These are phyloP conservation scores for Orcinus orca DNA, from an alignment of 2,113 vertebrate species.

Conservation along the genomic window DNA sequence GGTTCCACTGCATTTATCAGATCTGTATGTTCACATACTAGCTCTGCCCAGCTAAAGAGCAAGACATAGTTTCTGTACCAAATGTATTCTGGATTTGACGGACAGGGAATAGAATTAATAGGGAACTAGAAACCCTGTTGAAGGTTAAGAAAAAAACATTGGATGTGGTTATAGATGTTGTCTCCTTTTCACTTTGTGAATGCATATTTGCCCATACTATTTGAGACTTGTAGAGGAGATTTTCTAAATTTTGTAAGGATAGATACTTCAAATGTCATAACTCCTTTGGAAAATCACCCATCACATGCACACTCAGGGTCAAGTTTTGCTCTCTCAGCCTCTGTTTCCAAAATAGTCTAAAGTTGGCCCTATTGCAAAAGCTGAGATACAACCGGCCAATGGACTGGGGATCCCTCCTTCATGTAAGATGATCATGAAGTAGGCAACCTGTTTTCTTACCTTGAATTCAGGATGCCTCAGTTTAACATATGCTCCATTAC, in stretches of 20 bases:
- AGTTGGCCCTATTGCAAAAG: background rate
- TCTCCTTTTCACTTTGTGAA: background rate
- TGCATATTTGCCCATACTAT: background rate
- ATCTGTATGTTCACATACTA: background rate
- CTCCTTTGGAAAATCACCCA: background rate
- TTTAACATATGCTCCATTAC: background rate
- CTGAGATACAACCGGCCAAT: background rate
- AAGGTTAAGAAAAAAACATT: background rate
- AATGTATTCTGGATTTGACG: background rate
- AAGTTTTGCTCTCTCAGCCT: background rate
- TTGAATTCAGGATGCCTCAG: background rate
- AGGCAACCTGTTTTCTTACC: background rate
- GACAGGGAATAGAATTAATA: background rate
- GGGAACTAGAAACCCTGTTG: background rate
- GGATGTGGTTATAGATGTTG: background rate
- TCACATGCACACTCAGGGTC: background rate
- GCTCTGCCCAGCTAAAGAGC: background rate
- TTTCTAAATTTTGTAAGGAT: background rate
- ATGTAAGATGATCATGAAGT: background rate
- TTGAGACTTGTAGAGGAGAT: background rate
- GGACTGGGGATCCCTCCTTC: background rate
- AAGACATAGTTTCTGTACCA: background rate
- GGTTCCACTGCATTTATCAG: background rate
- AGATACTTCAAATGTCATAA: background rate
- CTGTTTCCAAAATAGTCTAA: background rate